Evolutionary conservation across 2,888 invertebrate species (phyloP), one percentile per base, ranked within the genome.

Genomic region (Drosophila atripex): DNA sequence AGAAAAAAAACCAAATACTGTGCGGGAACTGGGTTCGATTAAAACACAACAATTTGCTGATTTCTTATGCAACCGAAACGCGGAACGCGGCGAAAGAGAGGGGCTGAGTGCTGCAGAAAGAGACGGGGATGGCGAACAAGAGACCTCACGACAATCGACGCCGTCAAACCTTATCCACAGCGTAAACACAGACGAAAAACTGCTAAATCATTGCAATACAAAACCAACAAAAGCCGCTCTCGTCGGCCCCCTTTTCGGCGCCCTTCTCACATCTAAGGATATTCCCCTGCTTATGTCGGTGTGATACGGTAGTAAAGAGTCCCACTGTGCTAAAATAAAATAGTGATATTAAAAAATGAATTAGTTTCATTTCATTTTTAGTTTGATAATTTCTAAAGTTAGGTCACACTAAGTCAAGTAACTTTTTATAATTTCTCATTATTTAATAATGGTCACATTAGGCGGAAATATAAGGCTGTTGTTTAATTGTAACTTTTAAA

Each of bases 181-280:
- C 83, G 88, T 86, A 82, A 86, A 86, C 83, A 86, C 86, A 87
- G 88, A 86, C 84, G 77, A 87, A 87, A 85, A 86, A 84, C 83
- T 87, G 85, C 85, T 83, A 85, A 87, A 86, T 85, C 85, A 87
- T 85, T 85, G 83, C 85, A 84, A 84, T 78, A 84, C 82, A 87
- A 85, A 87, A 82, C 85, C 82, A 83, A 80, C 86, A 86, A 86
- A 86, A 80, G 80, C 74, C 76, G 57, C 68, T 61, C 76, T 69
- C 63, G 52, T 45, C 70, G 55, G 16, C 12, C 21, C 28, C 47
- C 32, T 9, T 14, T 32, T 45, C 47, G 11, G 25, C 58, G 28
- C 49, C 43, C 41, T 21, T 51, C 45, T 9, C 53, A 14, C 46
- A 38, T 50, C 49, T 28, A 28, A 12, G 46, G 21, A 57, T 57